These are phyloP conservation scores for Strigamia maritima DNA, from an alignment of 2,888 invertebrate genomes.

Conservation along the genomic window DNA sequence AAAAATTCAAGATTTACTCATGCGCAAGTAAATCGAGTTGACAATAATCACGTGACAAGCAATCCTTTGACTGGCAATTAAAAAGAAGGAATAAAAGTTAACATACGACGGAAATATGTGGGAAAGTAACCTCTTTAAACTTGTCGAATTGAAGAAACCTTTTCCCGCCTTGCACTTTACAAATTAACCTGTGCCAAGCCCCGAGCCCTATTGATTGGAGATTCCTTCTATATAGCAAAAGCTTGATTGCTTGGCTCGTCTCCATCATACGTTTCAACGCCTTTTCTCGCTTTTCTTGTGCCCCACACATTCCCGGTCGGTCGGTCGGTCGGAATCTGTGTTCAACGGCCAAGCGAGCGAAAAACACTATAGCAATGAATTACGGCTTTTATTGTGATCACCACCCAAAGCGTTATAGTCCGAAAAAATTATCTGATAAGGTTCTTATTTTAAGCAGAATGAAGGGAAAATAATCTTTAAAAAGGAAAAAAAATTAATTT, in stretches of 20 bases:
- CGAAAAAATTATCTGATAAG: no score
- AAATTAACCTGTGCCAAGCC: slow-evolving; percentile 4
- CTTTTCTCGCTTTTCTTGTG: background rate
- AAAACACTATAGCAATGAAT: background rate
- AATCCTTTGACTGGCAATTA: no score
- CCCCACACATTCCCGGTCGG: background rate
- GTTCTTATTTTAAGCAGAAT: no score
- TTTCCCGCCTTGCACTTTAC: background rate
- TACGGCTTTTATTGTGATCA: background rate
- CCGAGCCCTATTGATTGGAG: background rate
- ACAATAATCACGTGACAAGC: no score
- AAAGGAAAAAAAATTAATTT: no score
- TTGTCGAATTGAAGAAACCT: background rate
- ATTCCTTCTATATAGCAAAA: background rate
- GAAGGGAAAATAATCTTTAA: no score
- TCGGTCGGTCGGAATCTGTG: background rate
- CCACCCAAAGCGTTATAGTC: background rate
- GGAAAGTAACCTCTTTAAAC: background rate
- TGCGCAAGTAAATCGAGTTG: no score
- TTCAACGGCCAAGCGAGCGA: background rate
- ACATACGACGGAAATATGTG: no score
- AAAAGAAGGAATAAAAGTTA: no score
- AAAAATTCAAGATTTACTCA: no score
- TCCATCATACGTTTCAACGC: slow-evolving; percentile 4
- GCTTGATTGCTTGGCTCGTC: slow-evolving; percentile 4